These are phyloP conservation scores for Phenacoccus solenopsis DNA, from an alignment of 1,140 invertebrate genomes.

Conservation along the genomic window DNA sequence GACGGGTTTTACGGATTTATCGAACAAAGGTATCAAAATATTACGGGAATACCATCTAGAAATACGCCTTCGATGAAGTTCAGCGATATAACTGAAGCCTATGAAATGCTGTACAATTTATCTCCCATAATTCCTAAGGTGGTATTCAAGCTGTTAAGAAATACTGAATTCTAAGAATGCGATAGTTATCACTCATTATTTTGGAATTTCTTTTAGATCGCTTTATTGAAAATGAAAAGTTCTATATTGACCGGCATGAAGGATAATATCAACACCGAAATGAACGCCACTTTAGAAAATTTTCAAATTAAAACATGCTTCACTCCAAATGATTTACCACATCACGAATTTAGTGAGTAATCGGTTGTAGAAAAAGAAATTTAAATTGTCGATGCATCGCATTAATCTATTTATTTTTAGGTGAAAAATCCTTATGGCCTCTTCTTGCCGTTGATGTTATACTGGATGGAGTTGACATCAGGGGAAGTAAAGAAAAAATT, in stretches of 20 bases:
- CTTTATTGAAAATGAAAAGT: slow-evolving; percentile 52
- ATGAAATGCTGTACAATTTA: neutral
- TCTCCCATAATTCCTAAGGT: slow-evolving; percentile 63
- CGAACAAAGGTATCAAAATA: slow-evolving; percentile 32
- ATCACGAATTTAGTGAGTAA: slow-evolving; percentile 7
- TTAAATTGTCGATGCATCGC: too few relatives aligned
- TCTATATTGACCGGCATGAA: slow-evolving; percentile 51
- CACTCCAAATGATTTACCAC: neutral
- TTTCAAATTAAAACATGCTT: slow-evolving; percentile 24
- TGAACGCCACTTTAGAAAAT: slow-evolving; percentile 36
- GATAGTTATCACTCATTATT: neutral
- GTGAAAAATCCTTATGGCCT: neutral
- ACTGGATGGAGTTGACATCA: slow-evolving; percentile 45
- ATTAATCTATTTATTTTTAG: neutral
- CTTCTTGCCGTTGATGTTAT: neutral
- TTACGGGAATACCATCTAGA: neutral
- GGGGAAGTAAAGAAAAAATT: slow-evolving; percentile 44
- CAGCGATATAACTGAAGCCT: slow-evolving; percentile 17
- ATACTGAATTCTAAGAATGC: neutral
- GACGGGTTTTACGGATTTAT: slow-evolving; percentile 49
- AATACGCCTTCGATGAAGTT: slow-evolving; percentile 4
- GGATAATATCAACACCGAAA: slow-evolving; percentile 27
- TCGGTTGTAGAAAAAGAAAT: too few relatives aligned
- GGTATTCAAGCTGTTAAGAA: slow-evolving; percentile 21
- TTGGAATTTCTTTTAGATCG: slow-evolving; percentile 38